Evolutionary conservation across 2,797 vertebrate genomes (phyloP).

Genomic region (Falco berigora): DNA sequence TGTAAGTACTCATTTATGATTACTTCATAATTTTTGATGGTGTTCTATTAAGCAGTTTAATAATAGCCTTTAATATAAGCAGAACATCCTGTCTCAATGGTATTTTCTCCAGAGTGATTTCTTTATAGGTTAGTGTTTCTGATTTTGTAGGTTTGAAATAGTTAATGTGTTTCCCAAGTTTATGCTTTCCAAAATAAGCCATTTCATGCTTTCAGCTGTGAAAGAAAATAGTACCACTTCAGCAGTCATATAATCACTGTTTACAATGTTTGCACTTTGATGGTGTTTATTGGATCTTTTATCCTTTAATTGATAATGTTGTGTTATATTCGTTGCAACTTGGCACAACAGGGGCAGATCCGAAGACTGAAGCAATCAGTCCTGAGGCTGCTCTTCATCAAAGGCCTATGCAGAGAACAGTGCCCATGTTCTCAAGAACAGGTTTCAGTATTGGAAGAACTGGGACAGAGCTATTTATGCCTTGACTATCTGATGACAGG

Average conservation of each 20-base stretch:
- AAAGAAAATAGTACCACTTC: neutral
- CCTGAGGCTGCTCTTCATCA: neutral
- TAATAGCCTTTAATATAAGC: neutral
- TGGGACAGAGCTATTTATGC: neutral
- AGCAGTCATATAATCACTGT: neutral
- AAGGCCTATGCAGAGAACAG: neutral
- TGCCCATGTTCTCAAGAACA: neutral
- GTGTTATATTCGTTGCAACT: neutral
- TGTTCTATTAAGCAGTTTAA: neutral
- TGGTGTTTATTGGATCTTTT: neutral
- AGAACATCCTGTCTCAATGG: neutral
- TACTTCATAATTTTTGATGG: neutral
- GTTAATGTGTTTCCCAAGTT: neutral
- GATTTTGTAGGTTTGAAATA: neutral
- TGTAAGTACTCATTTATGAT: neutral
- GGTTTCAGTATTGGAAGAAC: neutral
- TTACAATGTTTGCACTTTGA: neutral
- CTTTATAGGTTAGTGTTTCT: neutral
- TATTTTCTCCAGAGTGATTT: neutral
- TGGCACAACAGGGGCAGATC: neutral
- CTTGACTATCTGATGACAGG: neutral
- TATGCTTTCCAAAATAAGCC: neutral
- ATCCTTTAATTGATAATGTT: neutral
- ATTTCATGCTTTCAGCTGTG: neutral
- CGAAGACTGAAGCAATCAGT: neutral